These are phyloP conservation scores for Menidia menidia DNA, from an alignment of 2,797 vertebrate species.

Conservation along the genomic window DNA sequence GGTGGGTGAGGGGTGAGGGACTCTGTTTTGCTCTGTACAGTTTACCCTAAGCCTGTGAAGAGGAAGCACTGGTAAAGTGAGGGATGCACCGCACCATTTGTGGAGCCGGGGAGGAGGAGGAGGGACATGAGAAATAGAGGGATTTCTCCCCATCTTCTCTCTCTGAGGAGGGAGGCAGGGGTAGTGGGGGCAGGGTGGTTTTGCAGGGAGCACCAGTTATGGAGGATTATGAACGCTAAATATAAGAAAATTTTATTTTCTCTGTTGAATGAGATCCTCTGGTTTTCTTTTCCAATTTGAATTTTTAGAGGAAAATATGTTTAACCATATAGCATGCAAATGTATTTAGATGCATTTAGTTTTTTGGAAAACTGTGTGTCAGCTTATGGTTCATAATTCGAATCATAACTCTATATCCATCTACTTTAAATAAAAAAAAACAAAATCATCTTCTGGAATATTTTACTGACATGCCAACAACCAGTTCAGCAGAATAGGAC, in stretches of 20 bases:
- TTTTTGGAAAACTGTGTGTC: slow-evolving; percentile 33
- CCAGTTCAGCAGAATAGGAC: slow-evolving; percentile 42
- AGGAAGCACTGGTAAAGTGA: slow-evolving; percentile 18
- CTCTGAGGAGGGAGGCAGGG: slow-evolving; percentile 26
- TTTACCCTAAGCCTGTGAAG: slow-evolving; percentile 46
- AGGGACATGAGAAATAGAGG: slow-evolving; percentile 32
- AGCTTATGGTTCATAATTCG: slow-evolving; percentile 36
- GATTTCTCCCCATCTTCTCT: slow-evolving; percentile 37
- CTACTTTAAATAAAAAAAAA: slow-evolving; percentile 50
- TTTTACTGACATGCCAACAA: slow-evolving; percentile 27
- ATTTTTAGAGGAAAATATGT: slow-evolving; percentile 38
- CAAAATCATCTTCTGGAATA: slow-evolving; percentile 38
- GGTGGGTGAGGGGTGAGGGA: not conserved
- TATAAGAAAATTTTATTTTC: slow-evolving; percentile 66
- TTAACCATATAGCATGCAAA: slow-evolving; percentile 40
- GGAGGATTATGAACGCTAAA: slow-evolving; percentile 68
- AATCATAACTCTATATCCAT: slow-evolving; percentile 27
- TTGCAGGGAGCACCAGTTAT: slow-evolving; percentile 61
- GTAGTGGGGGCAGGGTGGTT: slow-evolving; percentile 30
- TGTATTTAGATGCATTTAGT: slow-evolving; percentile 44
- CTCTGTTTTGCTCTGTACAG: slow-evolving; percentile 31
- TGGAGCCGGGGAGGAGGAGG: slow-evolving; percentile 10
- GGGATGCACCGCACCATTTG: slow-evolving; percentile 13
- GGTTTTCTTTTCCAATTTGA: slow-evolving; percentile 48
- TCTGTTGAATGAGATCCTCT: slow-evolving; percentile 63